phyloP scores from a whole-genome alignment of 2,797 vertebrate species.

The Luscinia megarhynchos region DNA sequence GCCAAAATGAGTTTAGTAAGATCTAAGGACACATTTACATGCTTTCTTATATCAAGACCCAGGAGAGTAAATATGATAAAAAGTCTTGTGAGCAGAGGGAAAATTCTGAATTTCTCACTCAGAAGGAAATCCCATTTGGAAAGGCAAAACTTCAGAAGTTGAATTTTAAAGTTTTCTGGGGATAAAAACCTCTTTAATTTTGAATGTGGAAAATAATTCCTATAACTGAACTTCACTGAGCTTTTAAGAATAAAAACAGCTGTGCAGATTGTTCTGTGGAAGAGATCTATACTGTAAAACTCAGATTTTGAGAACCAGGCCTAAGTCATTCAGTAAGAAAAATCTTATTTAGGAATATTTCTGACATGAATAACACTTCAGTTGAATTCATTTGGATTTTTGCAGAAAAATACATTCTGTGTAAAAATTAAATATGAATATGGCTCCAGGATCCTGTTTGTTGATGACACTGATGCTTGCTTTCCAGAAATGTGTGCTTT shows the following conservation, averaged over 20 bases:
- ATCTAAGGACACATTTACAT: background rate
- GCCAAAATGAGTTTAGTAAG: background rate
- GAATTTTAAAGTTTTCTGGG: background rate
- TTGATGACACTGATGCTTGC: background rate
- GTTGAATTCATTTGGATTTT: background rate
- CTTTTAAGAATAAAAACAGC: background rate
- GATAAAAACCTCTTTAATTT: background rate
- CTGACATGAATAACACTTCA: background rate
- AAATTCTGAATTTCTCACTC: background rate
- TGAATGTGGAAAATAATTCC: background rate
- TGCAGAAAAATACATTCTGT: background rate
- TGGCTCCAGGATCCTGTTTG: background rate
- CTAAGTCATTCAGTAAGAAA: background rate
- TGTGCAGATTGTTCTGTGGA: background rate
- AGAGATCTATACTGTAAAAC: background rate
- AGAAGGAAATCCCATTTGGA: background rate
- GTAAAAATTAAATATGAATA: background rate
- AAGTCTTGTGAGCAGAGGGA: background rate
- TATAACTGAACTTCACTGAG: background rate
- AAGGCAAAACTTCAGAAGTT: background rate
- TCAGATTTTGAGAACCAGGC: background rate
- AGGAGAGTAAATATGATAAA: background rate
- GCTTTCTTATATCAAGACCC: background rate
- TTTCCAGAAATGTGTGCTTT: slow-evolving; percentile 93
- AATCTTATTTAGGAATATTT: background rate